Evolutionary conservation across 2,113 vertebrate genomes (phyloP).

Genomic region (Dicentrarchus labrax): DNA sequence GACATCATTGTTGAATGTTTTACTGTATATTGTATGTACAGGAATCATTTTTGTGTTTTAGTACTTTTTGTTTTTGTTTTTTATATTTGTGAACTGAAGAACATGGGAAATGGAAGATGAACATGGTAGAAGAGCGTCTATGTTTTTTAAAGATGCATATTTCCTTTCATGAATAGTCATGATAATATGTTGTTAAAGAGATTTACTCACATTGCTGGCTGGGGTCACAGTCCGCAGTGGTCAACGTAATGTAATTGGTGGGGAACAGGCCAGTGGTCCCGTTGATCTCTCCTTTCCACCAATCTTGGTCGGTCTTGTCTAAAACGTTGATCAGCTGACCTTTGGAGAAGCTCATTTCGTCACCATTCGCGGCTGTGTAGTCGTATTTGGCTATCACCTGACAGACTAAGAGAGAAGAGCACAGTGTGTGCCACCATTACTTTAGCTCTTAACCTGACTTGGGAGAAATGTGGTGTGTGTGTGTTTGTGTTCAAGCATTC

Average conservation of each 20-base stretch:
- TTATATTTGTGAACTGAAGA: no score
- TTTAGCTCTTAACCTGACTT: neutral
- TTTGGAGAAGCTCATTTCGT: slow-evolving; percentile 95
- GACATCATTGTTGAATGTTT: no score
- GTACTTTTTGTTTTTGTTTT: no score
- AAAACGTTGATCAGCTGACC: slow-evolving; percentile 93
- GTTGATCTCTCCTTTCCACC: slow-evolving; percentile 95
- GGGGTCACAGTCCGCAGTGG: slow-evolving; percentile 90
- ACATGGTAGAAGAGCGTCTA: neutral
- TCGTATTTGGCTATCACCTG: slow-evolving; percentile 97
- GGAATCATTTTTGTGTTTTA: no score
- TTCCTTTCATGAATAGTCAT: neutral
- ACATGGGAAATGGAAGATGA: neutral
- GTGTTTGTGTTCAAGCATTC: no score
- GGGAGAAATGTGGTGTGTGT: neutral
- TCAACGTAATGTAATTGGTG: slow-evolving; percentile 95
- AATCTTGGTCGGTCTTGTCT: slow-evolving; percentile 92
- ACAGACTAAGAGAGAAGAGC: slow-evolving; percentile 83
- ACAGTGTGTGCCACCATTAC: neutral
- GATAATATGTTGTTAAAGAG: neutral
- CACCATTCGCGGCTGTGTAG: slow-evolving; percentile 91
- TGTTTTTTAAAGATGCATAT: neutral
- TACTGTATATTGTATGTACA: no score
- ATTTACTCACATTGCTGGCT: slow-evolving; percentile 95
- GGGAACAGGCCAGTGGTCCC: slow-evolving; percentile 94